Conservation (phyloP, 1,140 invertebrate species). For the Drosophila tani region DNA sequence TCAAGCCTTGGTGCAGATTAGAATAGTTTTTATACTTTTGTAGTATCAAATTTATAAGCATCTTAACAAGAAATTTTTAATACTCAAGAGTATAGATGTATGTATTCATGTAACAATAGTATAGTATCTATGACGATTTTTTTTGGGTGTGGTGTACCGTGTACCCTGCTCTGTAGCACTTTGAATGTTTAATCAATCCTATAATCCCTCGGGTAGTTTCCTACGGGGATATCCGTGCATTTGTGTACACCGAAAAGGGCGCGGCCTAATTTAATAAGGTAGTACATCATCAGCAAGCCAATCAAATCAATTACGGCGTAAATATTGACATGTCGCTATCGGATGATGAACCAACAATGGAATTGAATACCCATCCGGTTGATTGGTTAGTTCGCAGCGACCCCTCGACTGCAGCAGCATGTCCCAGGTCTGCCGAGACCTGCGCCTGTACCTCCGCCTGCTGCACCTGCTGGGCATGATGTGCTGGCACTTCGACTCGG, state of each 20-base stretch:
- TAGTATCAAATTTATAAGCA: too few relatives aligned
- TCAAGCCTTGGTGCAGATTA: too few relatives aligned
- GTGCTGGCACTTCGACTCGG: slow-evolving; percentile 45
- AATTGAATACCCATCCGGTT: slow-evolving; percentile 21
- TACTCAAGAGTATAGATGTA: too few relatives aligned
- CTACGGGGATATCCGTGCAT: background rate
- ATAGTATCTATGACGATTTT: too few relatives aligned
- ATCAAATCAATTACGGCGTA: slow-evolving; percentile 22
- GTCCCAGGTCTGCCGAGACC: slow-evolving; percentile 43
- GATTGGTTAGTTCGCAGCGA: slow-evolving; percentile 25
- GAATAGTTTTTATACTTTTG: too few relatives aligned
- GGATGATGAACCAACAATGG: slow-evolving; percentile 13
- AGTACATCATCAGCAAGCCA: background rate
- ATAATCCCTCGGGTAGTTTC: background rate
- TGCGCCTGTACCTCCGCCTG: slow-evolving; percentile 46
- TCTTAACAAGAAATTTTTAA: too few relatives aligned
- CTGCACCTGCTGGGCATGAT: slow-evolving; percentile 51
- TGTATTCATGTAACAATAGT: too few relatives aligned
- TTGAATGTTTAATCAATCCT: background rate
- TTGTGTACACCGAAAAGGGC: background rate
- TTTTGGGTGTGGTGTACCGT: too few relatives aligned
- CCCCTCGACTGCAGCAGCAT: slow-evolving; percentile 44
- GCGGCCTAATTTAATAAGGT: slow-evolving; percentile 3
- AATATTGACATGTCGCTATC: slow-evolving; percentile 19
- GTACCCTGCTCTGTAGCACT: too few relatives aligned